phyloP scores from a whole-genome alignment of 2,113 vertebrate species.

The Caretta caretta region DNA sequence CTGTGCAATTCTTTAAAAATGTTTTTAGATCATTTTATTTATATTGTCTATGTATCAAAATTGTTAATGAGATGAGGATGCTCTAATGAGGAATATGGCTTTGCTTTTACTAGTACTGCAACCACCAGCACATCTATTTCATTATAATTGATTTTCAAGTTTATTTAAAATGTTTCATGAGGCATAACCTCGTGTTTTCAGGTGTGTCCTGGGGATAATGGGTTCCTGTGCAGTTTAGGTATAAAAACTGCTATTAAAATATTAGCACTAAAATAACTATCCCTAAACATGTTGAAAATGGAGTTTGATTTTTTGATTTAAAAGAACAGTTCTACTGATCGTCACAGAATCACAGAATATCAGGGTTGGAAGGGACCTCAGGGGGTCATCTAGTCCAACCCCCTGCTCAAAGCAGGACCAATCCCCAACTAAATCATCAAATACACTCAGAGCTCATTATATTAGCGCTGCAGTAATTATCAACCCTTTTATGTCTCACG shows the following conservation, averaged over 20 bases:
- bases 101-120: slow-evolving; percentile 27
- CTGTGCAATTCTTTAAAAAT: not conserved
- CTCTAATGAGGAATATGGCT: not conserved
- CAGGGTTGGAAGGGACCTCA: too few species aligned
- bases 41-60: not conserved
- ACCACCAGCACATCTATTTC: slow-evolving; percentile 2
- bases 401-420: too few species aligned
- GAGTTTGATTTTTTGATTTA: slow-evolving; percentile 33
- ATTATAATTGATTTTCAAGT: slow-evolving; percentile 61
- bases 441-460: slow-evolving; percentile 44
- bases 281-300: slow-evolving; percentile 15
- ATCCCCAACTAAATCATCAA: not conserved
- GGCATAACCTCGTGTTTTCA: slow-evolving; percentile 33
- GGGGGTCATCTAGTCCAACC: too few species aligned
- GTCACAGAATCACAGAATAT: not conserved
- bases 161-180: slow-evolving; percentile 64
- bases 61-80: not conserved
- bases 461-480: slow-evolving; percentile 60
- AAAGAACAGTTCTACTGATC: slow-evolving; percentile 42
- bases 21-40: not conserved
- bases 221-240: not conserved
- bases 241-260: slow-evolving; percentile 36
- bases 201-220: not conserved
- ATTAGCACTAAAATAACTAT: slow-evolving; percentile 24
- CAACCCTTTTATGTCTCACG: slow-evolving; percentile 58